phyloP scores from a whole-genome alignment of 2,113 vertebrate genomes.

The Chaenocephalus aceratus region DNA sequence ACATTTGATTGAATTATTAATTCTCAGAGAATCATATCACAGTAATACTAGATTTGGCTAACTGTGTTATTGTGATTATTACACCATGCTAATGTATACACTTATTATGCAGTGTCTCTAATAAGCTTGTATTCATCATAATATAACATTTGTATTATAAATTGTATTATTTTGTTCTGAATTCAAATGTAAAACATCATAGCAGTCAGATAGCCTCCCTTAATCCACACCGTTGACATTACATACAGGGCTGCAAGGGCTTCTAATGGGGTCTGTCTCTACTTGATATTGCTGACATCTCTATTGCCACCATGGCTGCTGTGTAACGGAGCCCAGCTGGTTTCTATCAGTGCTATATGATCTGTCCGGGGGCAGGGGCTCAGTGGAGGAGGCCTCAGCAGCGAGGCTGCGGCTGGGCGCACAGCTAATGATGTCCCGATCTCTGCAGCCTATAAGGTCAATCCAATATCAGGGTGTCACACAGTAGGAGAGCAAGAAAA shows the following conservation, averaged over 20 bases:
- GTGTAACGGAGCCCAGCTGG: slow-evolving; percentile 65
- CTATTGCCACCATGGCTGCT: slow-evolving; percentile 45
- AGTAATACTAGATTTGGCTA: background rate
- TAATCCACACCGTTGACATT: slow-evolving; percentile 36
- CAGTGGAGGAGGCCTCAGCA: slow-evolving; percentile 58
- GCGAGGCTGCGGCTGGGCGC: slow-evolving; percentile 56
- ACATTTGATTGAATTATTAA: background rate
- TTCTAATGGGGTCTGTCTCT: slow-evolving; percentile 63
- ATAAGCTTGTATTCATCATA: no score
- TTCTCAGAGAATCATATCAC: background rate
- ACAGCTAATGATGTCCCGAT: slow-evolving; percentile 76
- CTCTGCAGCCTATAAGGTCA: slow-evolving; percentile 73
- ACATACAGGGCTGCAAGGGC: slow-evolving; percentile 9
- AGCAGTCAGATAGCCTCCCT: background rate
- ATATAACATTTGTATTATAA: background rate
- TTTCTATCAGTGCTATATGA: slow-evolving; percentile 72
- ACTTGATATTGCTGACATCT: slow-evolving; percentile 72
- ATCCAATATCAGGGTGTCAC: slow-evolving; percentile 76
- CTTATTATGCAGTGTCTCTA: background rate
- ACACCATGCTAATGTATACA: background rate
- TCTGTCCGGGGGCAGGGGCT: slow-evolving; percentile 55
- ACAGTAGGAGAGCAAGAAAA: slow-evolving; percentile 29
- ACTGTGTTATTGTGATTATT: background rate
- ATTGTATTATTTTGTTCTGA: background rate
- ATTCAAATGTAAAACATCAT: background rate